Conservation (phyloP, 2,888 invertebrate species). For the Orchesella flavescens region DNA sequence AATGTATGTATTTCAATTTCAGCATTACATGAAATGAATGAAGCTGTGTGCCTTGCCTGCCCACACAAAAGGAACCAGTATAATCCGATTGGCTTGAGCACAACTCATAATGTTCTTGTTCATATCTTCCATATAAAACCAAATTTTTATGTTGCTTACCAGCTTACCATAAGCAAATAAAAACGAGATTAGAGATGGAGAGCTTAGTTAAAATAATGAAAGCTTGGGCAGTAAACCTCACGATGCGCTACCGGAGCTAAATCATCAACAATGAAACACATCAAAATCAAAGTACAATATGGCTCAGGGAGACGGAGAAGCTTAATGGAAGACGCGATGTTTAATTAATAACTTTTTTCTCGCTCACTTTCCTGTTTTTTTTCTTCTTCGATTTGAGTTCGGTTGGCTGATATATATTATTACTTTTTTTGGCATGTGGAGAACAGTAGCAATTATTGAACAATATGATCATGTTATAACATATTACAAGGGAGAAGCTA, state of each 20-base stretch:
- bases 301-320: neutral
- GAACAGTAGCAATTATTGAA: conserved; percentile 39
- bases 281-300: neutral
- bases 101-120: neutral
- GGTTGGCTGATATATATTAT: neutral
- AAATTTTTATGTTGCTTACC: neutral
- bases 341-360: conserved; percentile 26
- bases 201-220: neutral
- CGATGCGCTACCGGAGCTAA: conserved; percentile 4
- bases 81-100: neutral
- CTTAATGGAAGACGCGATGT: conserved; percentile 16
- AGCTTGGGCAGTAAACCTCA: neutral
- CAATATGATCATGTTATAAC: neutral
- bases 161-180: neutral
- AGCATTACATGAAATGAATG: too few relatives aligned
- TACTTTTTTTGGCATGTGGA: conserved; percentile 27
- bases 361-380: neutral
- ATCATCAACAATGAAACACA: neutral
- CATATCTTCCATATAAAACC: neutral
- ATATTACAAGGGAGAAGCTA: neutral
- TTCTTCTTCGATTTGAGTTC: neutral
- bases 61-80: neutral
- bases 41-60: too few relatives aligned
- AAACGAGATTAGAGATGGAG: neutral
- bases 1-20: too few relatives aligned